Evolutionary conservation across 2,113 vertebrate species (phyloP).

Genomic region (Nycticryphes semicollaris): DNA sequence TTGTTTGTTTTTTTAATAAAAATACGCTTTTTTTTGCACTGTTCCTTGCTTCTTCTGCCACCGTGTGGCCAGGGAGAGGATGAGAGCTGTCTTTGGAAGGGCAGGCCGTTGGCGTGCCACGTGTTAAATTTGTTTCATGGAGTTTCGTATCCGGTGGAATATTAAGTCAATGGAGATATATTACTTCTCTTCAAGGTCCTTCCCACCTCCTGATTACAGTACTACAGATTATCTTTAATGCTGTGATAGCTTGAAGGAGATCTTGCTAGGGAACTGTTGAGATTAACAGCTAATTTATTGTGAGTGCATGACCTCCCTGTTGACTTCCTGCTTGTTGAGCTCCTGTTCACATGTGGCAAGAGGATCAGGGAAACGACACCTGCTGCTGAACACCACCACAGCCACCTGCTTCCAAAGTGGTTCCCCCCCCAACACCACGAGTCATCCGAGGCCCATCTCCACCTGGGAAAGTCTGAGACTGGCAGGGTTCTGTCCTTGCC

Average conservation of each 20-base stretch:
- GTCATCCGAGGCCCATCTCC: neutral
- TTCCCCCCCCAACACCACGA: no score
- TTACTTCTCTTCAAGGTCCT: neutral
- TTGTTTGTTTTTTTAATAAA: neutral
- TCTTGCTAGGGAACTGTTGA: neutral
- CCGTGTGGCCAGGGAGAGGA: neutral
- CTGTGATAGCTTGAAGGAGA: neutral
- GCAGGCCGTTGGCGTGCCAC: rapidly evolving
- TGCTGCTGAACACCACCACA: rapidly evolving
- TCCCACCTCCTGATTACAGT: neutral
- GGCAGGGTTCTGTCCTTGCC: neutral
- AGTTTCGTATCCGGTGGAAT: rapidly evolving
- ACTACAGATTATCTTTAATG: neutral
- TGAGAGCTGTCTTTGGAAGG: neutral
- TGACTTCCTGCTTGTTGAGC: neutral
- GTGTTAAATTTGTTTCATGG: rapidly evolving
- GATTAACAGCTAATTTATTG: rapidly evolving
- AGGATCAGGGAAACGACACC: neutral
- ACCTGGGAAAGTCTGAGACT: rapidly evolving
- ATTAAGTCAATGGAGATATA: neutral
- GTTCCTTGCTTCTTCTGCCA: conserved; percentile 50
- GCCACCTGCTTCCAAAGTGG: rapidly evolving
- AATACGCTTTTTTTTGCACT: rapidly evolving
- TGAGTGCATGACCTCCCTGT: neutral
- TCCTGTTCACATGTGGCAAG: neutral